These are phyloP conservation scores for Megaceryle torquata DNA, from an alignment of 2,113 vertebrate species.

Conservation along the genomic window DNA sequence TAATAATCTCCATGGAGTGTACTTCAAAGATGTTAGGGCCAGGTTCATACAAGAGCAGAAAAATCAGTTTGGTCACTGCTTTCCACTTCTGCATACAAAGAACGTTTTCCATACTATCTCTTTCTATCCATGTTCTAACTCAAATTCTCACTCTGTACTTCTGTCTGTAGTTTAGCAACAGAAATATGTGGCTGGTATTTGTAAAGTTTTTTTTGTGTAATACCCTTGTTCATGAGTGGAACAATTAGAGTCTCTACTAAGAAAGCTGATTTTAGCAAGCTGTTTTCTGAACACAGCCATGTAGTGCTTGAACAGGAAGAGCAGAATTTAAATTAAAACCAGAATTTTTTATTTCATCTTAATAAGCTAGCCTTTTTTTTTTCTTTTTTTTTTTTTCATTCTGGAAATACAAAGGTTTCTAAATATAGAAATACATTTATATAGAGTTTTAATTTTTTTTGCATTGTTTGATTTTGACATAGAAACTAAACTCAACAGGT, in stretches of 20 bases:
- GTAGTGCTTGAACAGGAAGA: neutral
- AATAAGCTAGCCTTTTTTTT: neutral
- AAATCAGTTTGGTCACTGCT: neutral
- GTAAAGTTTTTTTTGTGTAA: neutral
- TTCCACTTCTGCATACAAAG: neutral
- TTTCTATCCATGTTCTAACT: neutral
- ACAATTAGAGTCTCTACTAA: neutral
- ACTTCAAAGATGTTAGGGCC: neutral
- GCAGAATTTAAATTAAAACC: neutral
- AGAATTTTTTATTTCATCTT: neutral
- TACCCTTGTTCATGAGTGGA: neutral
- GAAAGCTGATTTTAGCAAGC: neutral
- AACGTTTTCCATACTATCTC: neutral
- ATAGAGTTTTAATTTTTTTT: neutral
- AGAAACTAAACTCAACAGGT: neutral
- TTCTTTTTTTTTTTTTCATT: no score
- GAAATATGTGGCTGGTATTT: neutral
- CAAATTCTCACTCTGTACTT: neutral
- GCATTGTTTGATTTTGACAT: neutral
- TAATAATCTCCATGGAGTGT: neutral
- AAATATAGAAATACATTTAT: no score
- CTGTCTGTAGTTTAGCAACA: neutral
- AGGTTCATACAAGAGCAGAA: accelerated
- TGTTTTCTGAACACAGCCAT: neutral
- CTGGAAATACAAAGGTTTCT: neutral